A percentile compares a stretch with the other conserved stretches of the same genome.
Conservation (phyloP, 2,113 vertebrate species). For the Phaethon lepturus region DNA sequence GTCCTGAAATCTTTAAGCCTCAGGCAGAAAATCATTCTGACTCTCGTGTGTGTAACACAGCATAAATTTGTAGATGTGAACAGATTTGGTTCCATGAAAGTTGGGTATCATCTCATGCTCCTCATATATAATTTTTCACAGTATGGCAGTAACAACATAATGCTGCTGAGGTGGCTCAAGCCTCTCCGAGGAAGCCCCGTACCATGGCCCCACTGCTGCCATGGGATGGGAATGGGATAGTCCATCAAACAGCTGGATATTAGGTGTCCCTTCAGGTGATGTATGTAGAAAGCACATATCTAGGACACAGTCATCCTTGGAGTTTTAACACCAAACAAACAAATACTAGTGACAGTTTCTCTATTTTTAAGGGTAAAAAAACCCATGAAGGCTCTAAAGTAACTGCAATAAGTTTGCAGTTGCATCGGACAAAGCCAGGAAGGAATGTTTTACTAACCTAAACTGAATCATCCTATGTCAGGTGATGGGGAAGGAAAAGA, state of each 20-base stretch:
- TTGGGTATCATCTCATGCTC: neutral
- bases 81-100: neutral
- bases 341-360: neutral
- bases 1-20: neutral
- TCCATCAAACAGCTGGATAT: neutral
- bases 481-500: neutral
- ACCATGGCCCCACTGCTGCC: neutral
- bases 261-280: neutral
- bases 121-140: neutral
- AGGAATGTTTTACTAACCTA: neutral
- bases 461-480: neutral
- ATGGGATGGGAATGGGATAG: neutral
- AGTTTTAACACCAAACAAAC: neutral
- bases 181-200: neutral
- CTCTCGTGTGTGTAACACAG: neutral
- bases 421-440: neutral
- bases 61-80: neutral
- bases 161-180: neutral
- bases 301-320: accelerated
- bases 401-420: neutral
- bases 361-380: neutral
- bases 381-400: neutral
- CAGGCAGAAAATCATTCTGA: neutral
- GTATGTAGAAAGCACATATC: neutral
- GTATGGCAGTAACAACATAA: neutral